Base-by-base conservation (phyloP, 2,113 vertebrate species). In the Mobula birostris region DNA sequence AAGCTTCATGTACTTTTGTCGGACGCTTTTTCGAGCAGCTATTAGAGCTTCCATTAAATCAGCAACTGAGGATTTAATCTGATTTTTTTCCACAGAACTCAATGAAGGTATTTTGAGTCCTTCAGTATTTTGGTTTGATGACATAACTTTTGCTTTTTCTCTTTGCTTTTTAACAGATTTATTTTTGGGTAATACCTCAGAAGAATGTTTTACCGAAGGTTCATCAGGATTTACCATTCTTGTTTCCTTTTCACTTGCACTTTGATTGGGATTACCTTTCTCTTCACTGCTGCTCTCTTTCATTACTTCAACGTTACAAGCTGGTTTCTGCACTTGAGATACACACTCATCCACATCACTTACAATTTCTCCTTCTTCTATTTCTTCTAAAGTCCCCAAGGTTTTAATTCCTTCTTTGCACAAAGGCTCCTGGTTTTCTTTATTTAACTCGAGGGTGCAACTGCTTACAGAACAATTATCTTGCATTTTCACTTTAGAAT, bases 1-100 rank as follows among this genome's bases (percentile, higher is more conserved):
- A 95, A 99, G 98, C 95, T 99, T 99, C 98, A 99, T 99, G 19
- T 99, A 99, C 96, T 97, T 99, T 95, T 97, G 98, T 63, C 98
- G 97, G 95, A 99, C 96, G 95, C 98, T 97, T 7, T 97, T 95
- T 32, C 98, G 97, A 95, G 99, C 96, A 70, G 96, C 95, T 95
- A 95, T 97, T 72, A 99, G 96, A 95, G 98, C 98, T 80, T 98
- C 98, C 97, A 99, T 98, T 66, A 99, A 74, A 48, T 74, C 70
- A 0, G 91, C 48, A 12, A 74, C 68, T 14, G 91, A 72, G 11
- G 91, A 93, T 72, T 93, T 93, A 29, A 93, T 74, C 40, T 74
- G 91, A 56, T 93, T 29, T 76, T 56, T 93, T 56, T 93, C 91
- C 3, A 48, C 5, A 27, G 91, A 74, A 93, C 70, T 91, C 19